These are phyloP conservation scores for Pipra filicauda DNA, from an alignment of 2,113 vertebrate genomes.

Conservation along the genomic window DNA sequence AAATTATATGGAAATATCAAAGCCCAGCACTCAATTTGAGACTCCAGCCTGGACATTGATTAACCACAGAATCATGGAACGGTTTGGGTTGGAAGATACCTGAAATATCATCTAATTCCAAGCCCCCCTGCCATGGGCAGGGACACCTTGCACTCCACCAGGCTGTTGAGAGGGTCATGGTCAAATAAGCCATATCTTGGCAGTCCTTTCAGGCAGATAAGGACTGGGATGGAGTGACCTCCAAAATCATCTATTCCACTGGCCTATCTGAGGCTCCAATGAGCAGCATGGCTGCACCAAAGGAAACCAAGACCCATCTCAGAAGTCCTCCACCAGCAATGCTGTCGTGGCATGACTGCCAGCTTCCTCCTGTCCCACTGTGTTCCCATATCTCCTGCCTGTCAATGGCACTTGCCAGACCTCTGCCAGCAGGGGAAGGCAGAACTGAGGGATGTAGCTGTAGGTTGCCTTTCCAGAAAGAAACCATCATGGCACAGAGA, in stretches of 20 bases:
- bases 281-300: neutral
- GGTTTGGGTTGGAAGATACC: neutral
- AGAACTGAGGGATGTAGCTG: neutral
- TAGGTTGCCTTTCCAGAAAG: neutral
- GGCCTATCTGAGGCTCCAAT: neutral
- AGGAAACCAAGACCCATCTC: neutral
- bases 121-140: neutral
- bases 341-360: neutral
- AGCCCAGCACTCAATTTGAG: neutral
- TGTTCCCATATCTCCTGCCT: neutral
- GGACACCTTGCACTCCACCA: neutral
- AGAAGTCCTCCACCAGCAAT: neutral
- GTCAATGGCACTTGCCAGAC: neutral
- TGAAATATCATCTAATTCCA: neutral
- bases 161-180: neutral
- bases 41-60: neutral
- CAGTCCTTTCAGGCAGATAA: neutral
- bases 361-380: rapidly evolving
- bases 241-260: neutral
- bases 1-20: neutral
- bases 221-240: neutral
- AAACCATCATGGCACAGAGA: neutral
- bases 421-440: neutral
- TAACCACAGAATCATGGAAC: neutral
- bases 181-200: neutral